phyloP scores from a whole-genome alignment of 92 coral and sea anemone species.

The Isaurus tuberculatus region DNA sequence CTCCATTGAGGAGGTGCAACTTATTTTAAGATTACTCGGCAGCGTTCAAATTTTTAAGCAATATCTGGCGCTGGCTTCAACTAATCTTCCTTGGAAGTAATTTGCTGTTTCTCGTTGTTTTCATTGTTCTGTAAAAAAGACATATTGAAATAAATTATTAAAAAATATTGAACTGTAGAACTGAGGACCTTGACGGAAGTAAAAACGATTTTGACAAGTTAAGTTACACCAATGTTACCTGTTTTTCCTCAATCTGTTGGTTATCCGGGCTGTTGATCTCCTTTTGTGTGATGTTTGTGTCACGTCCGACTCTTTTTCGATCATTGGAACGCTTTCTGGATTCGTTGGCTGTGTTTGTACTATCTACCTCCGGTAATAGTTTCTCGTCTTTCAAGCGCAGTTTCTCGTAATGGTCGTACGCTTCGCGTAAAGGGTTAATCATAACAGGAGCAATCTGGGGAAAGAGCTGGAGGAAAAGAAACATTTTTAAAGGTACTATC shows the following conservation, averaged over 20 bases:
- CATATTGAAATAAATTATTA: neutral
- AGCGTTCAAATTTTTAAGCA: neutral
- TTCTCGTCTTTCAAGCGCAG: constrained; percentile 49
- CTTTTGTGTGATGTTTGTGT: neutral
- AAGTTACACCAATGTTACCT: neutral
- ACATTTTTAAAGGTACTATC: neutral
- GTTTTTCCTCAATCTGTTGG: constrained; percentile 7
- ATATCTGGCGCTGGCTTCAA: neutral
- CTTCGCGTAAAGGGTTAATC: constrained; percentile 75
- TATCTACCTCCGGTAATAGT: neutral
- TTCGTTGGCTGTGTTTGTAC: neutral
- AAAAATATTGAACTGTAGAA: neutral
- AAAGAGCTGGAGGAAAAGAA: constrained; percentile 57
- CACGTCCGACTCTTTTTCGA: neutral
- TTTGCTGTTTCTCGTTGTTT: neutral
- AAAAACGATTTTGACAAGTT: neutral
- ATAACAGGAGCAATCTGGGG: constrained; percentile 74
- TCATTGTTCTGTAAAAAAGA: neutral
- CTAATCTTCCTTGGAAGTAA: neutral
- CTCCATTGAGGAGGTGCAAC: neutral
- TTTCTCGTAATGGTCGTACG: constrained; percentile 78
- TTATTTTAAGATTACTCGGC: neutral
- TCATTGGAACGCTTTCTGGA: neutral
- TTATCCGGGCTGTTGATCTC: constrained; percentile 2
- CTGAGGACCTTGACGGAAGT: neutral